These are phyloP conservation scores for Acronicta alni DNA, from an alignment of 2,888 invertebrate species.

Conservation along the genomic window DNA sequence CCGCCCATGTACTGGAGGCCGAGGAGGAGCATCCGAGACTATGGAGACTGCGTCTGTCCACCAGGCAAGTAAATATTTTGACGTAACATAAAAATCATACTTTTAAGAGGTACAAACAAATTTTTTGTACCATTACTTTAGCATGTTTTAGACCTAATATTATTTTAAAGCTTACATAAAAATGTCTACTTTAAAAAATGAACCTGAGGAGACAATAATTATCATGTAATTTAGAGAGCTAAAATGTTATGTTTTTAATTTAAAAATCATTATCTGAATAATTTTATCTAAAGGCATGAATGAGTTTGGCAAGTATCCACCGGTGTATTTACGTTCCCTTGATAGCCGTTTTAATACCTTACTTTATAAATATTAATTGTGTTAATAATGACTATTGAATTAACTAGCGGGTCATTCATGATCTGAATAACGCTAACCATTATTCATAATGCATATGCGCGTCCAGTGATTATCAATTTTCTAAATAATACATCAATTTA, in stretches of 20 bases:
- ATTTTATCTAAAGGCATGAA: too few species aligned
- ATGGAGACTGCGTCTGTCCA: conserved; percentile 92
- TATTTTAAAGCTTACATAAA: too few species aligned
- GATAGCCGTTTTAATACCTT: too few species aligned
- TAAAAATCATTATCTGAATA: too few species aligned
- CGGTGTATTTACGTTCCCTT: conserved; percentile 19
- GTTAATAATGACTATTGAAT: conserved; percentile 55
- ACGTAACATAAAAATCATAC: too few species aligned
- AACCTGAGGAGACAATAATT: too few species aligned
- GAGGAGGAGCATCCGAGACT: conserved; percentile 87
- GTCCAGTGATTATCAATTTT: conserved; percentile 15
- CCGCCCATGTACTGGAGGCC: conserved; percentile 75
- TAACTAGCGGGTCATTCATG: conserved; percentile 42
- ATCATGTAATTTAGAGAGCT: background rate
- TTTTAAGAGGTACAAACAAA: too few species aligned
- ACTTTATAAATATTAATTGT: conserved; percentile 49
- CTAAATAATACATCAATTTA: conserved; percentile 16
- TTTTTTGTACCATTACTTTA: too few species aligned
- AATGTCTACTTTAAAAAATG: too few species aligned
- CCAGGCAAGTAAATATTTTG: conserved; percentile 86
- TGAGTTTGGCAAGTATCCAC: conserved; percentile 10
- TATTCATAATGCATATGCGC: conserved; percentile 45
- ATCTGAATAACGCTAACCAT: conserved; percentile 49
- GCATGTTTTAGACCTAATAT: too few species aligned
- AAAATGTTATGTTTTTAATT: too few species aligned